Evolutionary conservation across 2,797 vertebrate genomes (phyloP).

Genomic region (Microctenopoma steveboyesi): DNA sequence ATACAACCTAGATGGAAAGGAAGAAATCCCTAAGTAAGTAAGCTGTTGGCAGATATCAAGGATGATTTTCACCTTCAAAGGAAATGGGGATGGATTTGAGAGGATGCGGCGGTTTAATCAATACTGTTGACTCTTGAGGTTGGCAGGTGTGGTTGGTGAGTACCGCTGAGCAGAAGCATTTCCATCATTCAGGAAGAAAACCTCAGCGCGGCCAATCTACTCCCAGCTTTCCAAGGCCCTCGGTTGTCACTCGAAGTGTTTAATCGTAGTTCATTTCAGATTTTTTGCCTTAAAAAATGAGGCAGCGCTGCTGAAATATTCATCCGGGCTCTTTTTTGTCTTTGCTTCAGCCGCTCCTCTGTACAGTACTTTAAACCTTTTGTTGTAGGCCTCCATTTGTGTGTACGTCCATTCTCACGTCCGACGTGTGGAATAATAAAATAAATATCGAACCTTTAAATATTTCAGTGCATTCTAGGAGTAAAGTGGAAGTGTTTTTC

Average conservation of each 20-base stretch:
- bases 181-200: constrained; percentile 71
- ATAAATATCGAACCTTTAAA: constrained; percentile 80
- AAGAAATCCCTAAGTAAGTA: constrained; percentile 83
- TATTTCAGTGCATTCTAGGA: constrained; percentile 83
- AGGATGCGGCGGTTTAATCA: constrained; percentile 79
- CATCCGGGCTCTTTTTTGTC: constrained; percentile 27
- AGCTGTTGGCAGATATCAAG: constrained; percentile 81
- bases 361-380: constrained; percentile 55
- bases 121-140: constrained; percentile 74
- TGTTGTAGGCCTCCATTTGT: constrained; percentile 67
- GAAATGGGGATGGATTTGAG: constrained; percentile 80
- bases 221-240: constrained; percentile 52
- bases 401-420: constrained; percentile 74
- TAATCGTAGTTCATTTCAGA: constrained; percentile 54
- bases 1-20: constrained; percentile 83
- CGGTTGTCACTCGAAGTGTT: constrained; percentile 31
- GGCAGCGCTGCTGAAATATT: constrained; percentile 43
- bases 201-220: constrained; percentile 24
- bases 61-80: constrained; percentile 82
- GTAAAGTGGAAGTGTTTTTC: constrained; percentile 85
- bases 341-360: constrained; percentile 19
- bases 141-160: constrained; percentile 73
- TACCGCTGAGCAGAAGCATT: constrained; percentile 59
- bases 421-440: constrained; percentile 76
- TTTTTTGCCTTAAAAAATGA: constrained; percentile 26